Conservation (phyloP, 2,888 invertebrate genomes). For the Drosophila paucipuncta region DNA sequence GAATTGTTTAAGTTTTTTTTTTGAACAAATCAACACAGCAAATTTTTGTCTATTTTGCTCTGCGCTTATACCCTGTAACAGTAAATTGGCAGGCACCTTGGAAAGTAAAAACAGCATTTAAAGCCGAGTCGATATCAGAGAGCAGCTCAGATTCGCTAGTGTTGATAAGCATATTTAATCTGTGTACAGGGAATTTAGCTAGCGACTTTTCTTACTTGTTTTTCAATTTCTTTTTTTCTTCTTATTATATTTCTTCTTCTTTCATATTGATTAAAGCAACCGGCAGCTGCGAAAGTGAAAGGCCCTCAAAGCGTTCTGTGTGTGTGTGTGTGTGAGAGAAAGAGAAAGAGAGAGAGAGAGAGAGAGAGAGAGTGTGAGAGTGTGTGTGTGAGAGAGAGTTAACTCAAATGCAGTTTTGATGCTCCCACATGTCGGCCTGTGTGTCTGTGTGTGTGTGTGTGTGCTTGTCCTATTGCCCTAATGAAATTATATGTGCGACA, state of each 20-base stretch:
- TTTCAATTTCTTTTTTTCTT: not conserved
- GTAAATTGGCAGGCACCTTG: not conserved
- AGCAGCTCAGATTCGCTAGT: not conserved
- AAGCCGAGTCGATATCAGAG: not conserved
- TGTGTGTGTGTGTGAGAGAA: slow-evolving; percentile 2
- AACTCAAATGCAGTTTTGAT: slow-evolving; percentile 40
- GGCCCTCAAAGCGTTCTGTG: slow-evolving; percentile 25
- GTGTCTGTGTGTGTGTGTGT: slow-evolving; percentile 33
- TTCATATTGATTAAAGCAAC: slow-evolving; percentile 31
- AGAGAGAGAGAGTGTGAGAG: not conserved
- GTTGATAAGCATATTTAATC: not conserved
- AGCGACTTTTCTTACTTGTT: slow-evolving; percentile 4
- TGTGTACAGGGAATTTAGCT: not conserved
- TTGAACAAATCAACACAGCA: slow-evolving; percentile 13
- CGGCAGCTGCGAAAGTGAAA: slow-evolving; percentile 60
- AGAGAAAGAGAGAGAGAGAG: not conserved
- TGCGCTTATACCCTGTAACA: not conserved
- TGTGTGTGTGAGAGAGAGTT: not conserved
- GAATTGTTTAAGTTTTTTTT: slow-evolving; percentile 60
- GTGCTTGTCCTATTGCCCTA: slow-evolving; percentile 78
- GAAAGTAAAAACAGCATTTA: not conserved
- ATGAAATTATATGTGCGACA: slow-evolving; percentile 70
- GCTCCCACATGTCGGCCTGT: slow-evolving; percentile 31
- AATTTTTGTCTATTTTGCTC: slow-evolving; percentile 11
- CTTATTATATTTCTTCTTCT: slow-evolving; percentile 3